Base-by-base conservation (phyloP, 2,888 invertebrate species). In the Teleogryllus oceanicus region DNA sequence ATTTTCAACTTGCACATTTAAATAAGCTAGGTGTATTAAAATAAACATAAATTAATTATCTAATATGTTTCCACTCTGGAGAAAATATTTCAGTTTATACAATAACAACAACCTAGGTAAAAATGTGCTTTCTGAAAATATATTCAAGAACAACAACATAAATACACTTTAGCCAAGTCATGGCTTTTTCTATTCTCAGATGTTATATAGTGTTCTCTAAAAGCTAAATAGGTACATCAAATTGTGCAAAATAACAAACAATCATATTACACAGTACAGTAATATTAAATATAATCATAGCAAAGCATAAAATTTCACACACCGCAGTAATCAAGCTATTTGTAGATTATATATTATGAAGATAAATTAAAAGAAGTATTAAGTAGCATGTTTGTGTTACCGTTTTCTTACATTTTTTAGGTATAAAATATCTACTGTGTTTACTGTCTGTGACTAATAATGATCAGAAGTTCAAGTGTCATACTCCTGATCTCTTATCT, bases 221-320 rank as follows among this genome's bases (percentile, higher is more conserved):
- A 62, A 11, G n/a, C 16, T 62, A 62, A 62, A 13, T 37, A 21
- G 21, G 21, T 21, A 79, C 80, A 80, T 74, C 80, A 79, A 80
- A 80, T 77, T 79, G 79, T 80, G 75, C 62, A 80, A 79, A 51
- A 62, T 76, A 77, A 79, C 74, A 20, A 74, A 16, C 75, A 78
- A 74, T 37, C 5, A 75, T 37, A 49, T 51, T 78, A 78, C 78
- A 78, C 49, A 20, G 49, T 49, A 8, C 37, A 37, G 37, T 37
- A 37, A 37, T 37, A 37, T 37, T 37, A 37, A 37, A 37, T 37
- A 37, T 37, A 37, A 37, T 5, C 8, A 37, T 37, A 37, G 8
- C 5, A 37, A 37, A 5, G 37, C 5, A 37, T 37, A 5, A 37
- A 37, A 37, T 37, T 37, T 37, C 37, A 37, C 37, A 37, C 37